Conservation (phyloP, 2,113 vertebrate species). For the Oncorhynchus nerka region DNA sequence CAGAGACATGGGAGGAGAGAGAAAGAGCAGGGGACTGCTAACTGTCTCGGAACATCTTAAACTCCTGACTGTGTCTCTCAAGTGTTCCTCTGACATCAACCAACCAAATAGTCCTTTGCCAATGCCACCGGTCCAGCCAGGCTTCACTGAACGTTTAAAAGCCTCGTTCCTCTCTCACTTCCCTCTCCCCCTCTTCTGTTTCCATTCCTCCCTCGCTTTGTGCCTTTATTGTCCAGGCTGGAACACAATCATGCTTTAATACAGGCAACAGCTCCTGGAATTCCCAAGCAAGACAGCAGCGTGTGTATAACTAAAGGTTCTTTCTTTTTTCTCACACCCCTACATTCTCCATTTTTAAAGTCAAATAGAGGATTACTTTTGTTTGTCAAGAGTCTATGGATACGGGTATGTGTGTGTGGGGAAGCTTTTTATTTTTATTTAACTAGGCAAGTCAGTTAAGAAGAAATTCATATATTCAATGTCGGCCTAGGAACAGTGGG, state of each 20-base stretch:
- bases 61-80: constrained; percentile 55
- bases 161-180: not conserved
- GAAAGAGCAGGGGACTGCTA: constrained; percentile 41
- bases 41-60: constrained; percentile 57
- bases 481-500: no score
- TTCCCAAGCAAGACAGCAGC: not conserved
- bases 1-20: constrained; percentile 11
- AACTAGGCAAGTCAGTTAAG: no score
- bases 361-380: constrained; percentile 46
- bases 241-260: constrained; percentile 11
- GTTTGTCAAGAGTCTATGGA: constrained; percentile 41
- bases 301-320: no score
- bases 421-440: no score
- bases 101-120: not conserved
- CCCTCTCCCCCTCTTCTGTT: not conserved
- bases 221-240: constrained; percentile 22
- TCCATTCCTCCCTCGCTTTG: constrained; percentile 18
- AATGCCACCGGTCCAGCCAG: constrained; percentile 42
- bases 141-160: constrained; percentile 32
- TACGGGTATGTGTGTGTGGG: not conserved
- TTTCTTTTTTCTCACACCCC: constrained; percentile 14
- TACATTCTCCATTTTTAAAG: constrained; percentile 21
- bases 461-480: no score
- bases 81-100: constrained; percentile 43
- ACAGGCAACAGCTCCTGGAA: not conserved